Conservation (phyloP, 2,888 invertebrate species). For the Helicoverpa assulta region DNA sequence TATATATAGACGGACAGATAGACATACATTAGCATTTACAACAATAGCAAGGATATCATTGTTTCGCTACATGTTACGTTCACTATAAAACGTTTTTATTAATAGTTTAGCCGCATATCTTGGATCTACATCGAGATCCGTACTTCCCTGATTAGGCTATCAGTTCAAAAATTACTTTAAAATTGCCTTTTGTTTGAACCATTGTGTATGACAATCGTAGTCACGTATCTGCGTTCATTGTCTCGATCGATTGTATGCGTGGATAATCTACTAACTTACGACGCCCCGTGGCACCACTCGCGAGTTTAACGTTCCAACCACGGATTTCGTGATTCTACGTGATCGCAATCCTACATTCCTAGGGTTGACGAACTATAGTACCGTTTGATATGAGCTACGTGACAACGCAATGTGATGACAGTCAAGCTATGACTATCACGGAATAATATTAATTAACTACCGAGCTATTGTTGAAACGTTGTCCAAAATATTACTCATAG, state of each 20-base stretch:
- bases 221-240: slow-evolving; percentile 62
- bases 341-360: slow-evolving; percentile 69
- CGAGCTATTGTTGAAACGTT: slow-evolving; percentile 1
- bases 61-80: not conserved
- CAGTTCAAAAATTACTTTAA: slow-evolving; percentile 55
- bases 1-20: not conserved
- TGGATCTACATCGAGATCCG: slow-evolving; percentile 43
- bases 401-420: slow-evolving; percentile 59
- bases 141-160: slow-evolving; percentile 53
- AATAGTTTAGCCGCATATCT: slow-evolving; percentile 18
- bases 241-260: slow-evolving; percentile 49
- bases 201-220: slow-evolving; percentile 57
- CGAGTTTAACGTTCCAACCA: slow-evolving; percentile 65
- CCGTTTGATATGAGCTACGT: slow-evolving; percentile 69
- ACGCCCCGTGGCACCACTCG: not conserved
- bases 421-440: slow-evolving; percentile 54
- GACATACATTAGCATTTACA: not conserved
- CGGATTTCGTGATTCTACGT: slow-evolving; percentile 80
- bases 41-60: not conserved
- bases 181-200: slow-evolving; percentile 59
- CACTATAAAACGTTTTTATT: slow-evolving; percentile 6
- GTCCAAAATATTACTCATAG: slow-evolving; percentile 34
- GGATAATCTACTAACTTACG: slow-evolving; percentile 38
- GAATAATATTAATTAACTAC: slow-evolving; percentile 18
- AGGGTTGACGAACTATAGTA: slow-evolving; percentile 81